Evolutionary conservation across 2,113 vertebrate genomes (phyloP), one percentile per base, ranked within the genome.

Genomic region (Eurypyga helias): DNA sequence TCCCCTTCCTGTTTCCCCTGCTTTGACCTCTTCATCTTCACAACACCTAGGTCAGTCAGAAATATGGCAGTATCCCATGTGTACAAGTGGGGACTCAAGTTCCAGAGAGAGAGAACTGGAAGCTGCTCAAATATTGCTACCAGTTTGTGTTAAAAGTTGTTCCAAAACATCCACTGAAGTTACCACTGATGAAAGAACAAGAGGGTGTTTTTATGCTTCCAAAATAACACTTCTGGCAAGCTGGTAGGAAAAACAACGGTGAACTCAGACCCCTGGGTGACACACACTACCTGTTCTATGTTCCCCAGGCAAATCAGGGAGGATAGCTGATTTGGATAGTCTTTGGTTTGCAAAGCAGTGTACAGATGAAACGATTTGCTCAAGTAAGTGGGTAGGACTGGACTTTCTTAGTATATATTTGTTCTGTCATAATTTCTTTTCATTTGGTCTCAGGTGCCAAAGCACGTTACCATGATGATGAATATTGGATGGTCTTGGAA

Each of bases 311-410:
- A 96, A 96, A 78, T 23, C 52, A 75, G 64, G 61, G 71, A 93
- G 34, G 65, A 89, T 79, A 86, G 90, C 19, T 16, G 29, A 43
- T 72, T 90, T 73, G 89, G 90, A 72, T 79, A 13, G 5, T 72
- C 76, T 90, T 96, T 92, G 96, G 96, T 97, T 97, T 97, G 80
- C 90, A 87, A 80, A 97, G 92, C 85, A 66, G 73, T 23, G 66
- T 81, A 55, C 45, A 79, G 80, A 48, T 55, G 88, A 91, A 91
- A 84, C 0, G 8, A 95, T 96, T 83, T 96, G 89, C 75, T 97
- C 86, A 87, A 96, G 84, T 79, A 93, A 97, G 83, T 43, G 94
- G 80, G 57, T 89, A 93, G 93, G 72, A 88, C 83, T 94, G 77
- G 93, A 85, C 43, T 89, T 83, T 70, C 36, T 82, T 55, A 51